Evolutionary conservation across 1,140 invertebrate species (phyloP).

Genomic region (Saccostrea echinata): DNA sequence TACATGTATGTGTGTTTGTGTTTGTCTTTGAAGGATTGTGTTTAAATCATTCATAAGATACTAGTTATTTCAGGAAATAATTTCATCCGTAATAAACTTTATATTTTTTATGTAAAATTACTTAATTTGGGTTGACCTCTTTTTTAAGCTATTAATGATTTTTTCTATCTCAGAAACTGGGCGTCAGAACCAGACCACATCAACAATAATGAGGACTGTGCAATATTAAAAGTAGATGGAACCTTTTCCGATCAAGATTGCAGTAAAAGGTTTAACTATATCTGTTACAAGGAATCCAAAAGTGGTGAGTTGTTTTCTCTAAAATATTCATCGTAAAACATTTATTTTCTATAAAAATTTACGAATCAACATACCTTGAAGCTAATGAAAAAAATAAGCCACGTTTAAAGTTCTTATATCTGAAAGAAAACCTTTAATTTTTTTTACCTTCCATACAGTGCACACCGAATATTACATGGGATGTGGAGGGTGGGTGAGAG

Average conservation of each 20-base stretch:
- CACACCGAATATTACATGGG: constrained; percentile 49
- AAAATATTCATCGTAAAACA: background rate
- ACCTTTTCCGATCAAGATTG: constrained; percentile 57
- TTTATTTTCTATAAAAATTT: too few relatives aligned
- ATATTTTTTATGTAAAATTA: too few relatives aligned
- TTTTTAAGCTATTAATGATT: background rate
- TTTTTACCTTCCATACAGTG: background rate
- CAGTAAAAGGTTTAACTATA: constrained; percentile 51
- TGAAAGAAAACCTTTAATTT: too few relatives aligned
- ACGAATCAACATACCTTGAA: too few relatives aligned
- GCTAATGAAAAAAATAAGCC: too few relatives aligned
- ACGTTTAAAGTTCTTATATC: too few relatives aligned
- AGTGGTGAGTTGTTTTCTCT: background rate
- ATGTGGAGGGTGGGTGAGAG: constrained; percentile 54
- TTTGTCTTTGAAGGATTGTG: too few relatives aligned
- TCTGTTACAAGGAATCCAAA: constrained; percentile 40
- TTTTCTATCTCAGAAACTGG: constrained; percentile 45
- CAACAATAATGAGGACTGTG: constrained; percentile 54
- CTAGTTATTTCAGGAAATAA: too few relatives aligned
- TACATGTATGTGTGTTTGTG: too few relatives aligned
- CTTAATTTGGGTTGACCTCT: too few relatives aligned
- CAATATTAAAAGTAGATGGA: constrained; percentile 49
- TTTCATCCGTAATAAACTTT: too few relatives aligned
- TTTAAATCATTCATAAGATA: too few relatives aligned
- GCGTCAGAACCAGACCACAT: constrained; percentile 52